Base-by-base conservation (phyloP, 2,113 vertebrate genomes). In the Rostratula benghalensis region DNA sequence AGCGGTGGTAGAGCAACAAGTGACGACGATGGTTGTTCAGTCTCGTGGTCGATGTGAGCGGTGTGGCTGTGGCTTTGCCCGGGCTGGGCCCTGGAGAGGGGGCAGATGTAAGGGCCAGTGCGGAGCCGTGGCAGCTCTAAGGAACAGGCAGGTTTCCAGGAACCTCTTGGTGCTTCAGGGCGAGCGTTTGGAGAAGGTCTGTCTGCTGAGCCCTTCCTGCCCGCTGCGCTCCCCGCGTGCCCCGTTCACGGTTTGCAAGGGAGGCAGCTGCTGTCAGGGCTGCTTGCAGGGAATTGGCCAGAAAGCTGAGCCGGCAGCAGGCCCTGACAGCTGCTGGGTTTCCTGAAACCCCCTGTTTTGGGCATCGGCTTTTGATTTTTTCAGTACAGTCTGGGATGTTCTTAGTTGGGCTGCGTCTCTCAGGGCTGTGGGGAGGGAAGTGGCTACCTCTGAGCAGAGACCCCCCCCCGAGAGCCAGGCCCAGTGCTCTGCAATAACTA, bases 1-100 rank as follows among this genome's bases (percentile, higher is more conserved):
- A 11, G 6, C 25, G 11, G 43, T 3, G 5, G 16, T 74, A 23
- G 27, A 20, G 21, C 30, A 16, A 71, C 3, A 17, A 31, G 4
- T 2, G 20, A 6, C 0, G 0, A 4, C 1, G 28, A 8, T 9
- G 30, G 6, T 48, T 4, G 53, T 6, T 25, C 10, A 3, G 78
- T 73, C 78, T 57, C 33, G 1, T 1, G 4, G 50, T 48, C 43
- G 33, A 17, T 45, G 2, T 17, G 39, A 20, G 68, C 63, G 41
- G 59, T 1, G 5, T 4, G 9, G 57, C 76, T 51, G 45, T 8
- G 35, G 41, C 59, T 28, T 57, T 39, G 14, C 15, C 3, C 0
- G 3, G 78, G 25, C 3, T 13, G 2, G 2, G 54, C 12, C 11
- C 25, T 10, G 12, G 19, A 51, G 48, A 64, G 33, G 35, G 35